Evolutionary conservation across 2,113 vertebrate genomes (phyloP).

Genomic region (Rhineura floridana): DNA sequence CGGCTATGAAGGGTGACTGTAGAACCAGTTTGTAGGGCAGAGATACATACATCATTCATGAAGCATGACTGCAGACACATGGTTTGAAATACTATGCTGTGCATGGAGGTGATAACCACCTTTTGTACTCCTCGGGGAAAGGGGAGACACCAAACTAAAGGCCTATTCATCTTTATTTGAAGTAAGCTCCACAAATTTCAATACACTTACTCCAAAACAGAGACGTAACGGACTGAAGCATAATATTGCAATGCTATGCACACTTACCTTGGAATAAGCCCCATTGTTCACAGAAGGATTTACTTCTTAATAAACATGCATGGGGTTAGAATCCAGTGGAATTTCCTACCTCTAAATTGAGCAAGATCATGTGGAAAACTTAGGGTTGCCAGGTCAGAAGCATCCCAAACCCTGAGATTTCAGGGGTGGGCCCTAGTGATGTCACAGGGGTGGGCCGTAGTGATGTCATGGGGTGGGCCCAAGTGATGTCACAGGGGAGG

Average conservation of each 20-base stretch:
- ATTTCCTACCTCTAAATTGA: background rate
- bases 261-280: background rate
- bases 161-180: background rate
- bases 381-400: too few species aligned
- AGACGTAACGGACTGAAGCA: background rate
- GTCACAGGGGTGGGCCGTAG: too few species aligned
- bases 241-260: background rate
- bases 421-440: too few species aligned
- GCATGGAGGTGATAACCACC: too few species aligned
- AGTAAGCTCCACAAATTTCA: background rate
- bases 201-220: background rate
- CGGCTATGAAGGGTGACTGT: background rate
- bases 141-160: too few species aligned
- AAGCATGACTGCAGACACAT: background rate
- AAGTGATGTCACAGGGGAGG: too few species aligned
- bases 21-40: background rate
- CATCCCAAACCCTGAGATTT: too few species aligned
- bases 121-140: too few species aligned
- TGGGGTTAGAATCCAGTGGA: background rate
- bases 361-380: background rate
- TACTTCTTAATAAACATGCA: background rate
- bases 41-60: background rate
- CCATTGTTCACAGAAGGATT: background rate
- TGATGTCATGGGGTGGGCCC: too few species aligned
- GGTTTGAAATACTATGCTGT: background rate